phyloP scores from a whole-genome alignment of 1,140 invertebrate genomes.

The Drosophila teissieri region DNA sequence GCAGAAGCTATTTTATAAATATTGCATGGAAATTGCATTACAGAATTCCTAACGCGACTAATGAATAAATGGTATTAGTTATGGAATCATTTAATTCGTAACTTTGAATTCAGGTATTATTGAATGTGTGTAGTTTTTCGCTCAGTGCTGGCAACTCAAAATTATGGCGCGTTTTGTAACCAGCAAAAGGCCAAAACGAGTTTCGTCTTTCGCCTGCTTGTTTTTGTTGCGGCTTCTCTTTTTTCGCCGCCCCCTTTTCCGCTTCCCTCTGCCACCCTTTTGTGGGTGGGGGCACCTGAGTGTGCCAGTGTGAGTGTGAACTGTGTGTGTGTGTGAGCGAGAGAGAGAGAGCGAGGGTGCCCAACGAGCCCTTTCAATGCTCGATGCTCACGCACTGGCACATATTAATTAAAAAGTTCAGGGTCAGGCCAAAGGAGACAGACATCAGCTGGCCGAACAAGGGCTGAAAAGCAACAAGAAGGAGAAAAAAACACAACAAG shows the following conservation, averaged over 20 bases:
- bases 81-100: neutral
- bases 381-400: slow-evolving; percentile 54
- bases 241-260: neutral
- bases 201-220: slow-evolving; percentile 37
- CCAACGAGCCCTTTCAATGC: slow-evolving; percentile 40
- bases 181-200: slow-evolving; percentile 51
- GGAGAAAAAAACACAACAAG: neutral
- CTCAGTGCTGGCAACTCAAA: slow-evolving; percentile 21
- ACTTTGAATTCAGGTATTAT: neutral
- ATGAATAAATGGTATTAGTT: too few species aligned
- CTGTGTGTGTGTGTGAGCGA: neutral
- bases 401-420: slow-evolving; percentile 59
- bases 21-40: too few species aligned
- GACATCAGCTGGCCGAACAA: slow-evolving; percentile 51
- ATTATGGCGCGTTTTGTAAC: slow-evolving; percentile 52
- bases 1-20: too few species aligned
- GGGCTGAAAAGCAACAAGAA: slow-evolving; percentile 1
- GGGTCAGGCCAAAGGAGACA: slow-evolving; percentile 44
- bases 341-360: slow-evolving; percentile 8
- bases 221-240: slow-evolving; percentile 46
- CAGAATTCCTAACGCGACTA: too few species aligned
- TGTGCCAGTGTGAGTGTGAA: neutral
- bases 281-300: neutral
- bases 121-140: neutral
- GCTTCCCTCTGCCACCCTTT: slow-evolving; percentile 28